phyloP scores from a whole-genome alignment of 2,797 vertebrate genomes.

The Siniperca scherzeri region DNA sequence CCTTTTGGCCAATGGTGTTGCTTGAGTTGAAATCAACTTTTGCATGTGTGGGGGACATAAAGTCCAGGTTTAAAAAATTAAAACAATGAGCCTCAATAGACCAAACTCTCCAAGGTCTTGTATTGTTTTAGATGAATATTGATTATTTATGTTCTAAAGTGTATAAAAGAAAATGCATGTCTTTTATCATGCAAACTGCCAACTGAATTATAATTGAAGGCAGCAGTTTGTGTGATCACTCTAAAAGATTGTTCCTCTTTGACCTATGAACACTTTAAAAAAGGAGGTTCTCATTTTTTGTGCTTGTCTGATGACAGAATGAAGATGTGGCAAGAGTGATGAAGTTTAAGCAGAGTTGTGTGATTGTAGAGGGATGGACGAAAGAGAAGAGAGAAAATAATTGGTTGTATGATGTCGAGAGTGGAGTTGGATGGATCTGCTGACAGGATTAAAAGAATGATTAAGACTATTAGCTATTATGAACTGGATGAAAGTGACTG shows the following conservation, averaged over 20 bases:
- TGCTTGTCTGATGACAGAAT: slow-evolving; percentile 20
- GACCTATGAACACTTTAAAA: background rate
- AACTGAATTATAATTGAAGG: background rate
- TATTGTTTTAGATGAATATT: background rate
- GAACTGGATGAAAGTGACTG: background rate
- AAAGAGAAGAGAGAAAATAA: background rate
- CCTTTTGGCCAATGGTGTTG: background rate
- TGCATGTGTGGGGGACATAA: background rate
- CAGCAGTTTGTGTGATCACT: background rate
- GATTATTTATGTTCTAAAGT: background rate
- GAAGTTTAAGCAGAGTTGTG: background rate
- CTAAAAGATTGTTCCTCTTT: background rate
- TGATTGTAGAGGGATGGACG: background rate
- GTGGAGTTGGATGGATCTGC: slow-evolving; percentile 14
- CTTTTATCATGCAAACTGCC: background rate
- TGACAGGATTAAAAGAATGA: slow-evolving; percentile 11
- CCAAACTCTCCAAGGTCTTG: background rate
- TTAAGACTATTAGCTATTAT: slow-evolving; percentile 2
- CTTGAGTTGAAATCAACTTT: background rate
- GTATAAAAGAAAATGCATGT: background rate
- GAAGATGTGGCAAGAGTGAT: slow-evolving; percentile 17
- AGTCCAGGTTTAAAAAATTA: background rate
- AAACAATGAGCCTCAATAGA: background rate
- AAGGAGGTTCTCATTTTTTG: background rate
- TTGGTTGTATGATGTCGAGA: slow-evolving; percentile 9